These are phyloP conservation scores for Zenarchopterus dispar DNA, from an alignment of 2,797 vertebrate species.

Conservation along the genomic window DNA sequence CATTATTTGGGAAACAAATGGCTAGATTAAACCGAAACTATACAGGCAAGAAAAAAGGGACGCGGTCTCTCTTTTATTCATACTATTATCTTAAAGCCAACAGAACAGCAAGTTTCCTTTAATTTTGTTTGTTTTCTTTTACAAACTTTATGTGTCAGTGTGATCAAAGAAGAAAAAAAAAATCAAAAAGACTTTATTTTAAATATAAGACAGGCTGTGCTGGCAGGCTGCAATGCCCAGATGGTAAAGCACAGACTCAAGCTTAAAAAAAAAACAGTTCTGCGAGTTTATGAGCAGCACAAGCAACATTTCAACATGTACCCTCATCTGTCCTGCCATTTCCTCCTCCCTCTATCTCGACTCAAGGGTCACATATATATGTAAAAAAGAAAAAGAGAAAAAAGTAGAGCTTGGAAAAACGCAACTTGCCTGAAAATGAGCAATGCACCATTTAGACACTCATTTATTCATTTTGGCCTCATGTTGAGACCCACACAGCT, in stretches of 20 bases:
- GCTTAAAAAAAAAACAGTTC: conserved; percentile 32
- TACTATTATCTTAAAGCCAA: conserved; percentile 5
- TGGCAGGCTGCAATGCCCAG: conserved; percentile 56
- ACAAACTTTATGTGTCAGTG: conserved; percentile 12
- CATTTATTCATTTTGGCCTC: conserved; percentile 37
- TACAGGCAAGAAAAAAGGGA: conserved; percentile 1
- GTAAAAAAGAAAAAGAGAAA: conserved; percentile 11
- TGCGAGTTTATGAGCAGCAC: conserved; percentile 31
- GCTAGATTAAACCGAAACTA: conserved; percentile 34
- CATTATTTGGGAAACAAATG: conserved; percentile 36
- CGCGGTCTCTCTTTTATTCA: conserved; percentile 1
- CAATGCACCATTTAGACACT: conserved; percentile 23
- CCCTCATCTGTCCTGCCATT: conserved; percentile 43
- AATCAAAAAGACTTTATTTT: conserved; percentile 15
- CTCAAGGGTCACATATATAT: conserved; percentile 21
- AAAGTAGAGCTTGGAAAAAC: background rate
- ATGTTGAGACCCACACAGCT: conserved; percentile 21
- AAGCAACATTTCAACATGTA: conserved; percentile 34
- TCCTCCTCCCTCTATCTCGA: conserved; percentile 25
- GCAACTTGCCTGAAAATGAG: conserved; percentile 25
- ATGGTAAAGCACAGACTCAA: conserved; percentile 49
- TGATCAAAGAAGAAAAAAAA: conserved; percentile 12
- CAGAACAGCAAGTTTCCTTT: background rate
- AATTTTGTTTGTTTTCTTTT: background rate
- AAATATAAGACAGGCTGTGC: conserved; percentile 37